A percentile compares a stretch with the other conserved stretches of the same genome.
Evolutionary conservation across 2,888 invertebrate species (phyloP).

Genomic region (Ceratothoa steindachneri): DNA sequence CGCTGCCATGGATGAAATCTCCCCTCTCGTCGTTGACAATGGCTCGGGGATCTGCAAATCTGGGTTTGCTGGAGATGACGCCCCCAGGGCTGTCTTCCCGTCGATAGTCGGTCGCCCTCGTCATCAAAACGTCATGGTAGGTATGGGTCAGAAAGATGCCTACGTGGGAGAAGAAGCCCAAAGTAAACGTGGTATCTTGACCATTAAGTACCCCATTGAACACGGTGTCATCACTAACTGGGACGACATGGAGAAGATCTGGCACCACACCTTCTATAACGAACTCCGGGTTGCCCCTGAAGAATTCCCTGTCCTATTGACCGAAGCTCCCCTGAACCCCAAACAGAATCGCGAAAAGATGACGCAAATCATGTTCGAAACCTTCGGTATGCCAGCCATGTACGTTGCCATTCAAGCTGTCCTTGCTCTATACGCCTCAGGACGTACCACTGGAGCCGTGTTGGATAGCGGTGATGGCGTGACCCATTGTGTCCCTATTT

Average conservation of each 20-base stretch:
- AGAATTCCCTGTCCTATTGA: slow-evolving; percentile 87
- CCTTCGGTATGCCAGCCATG: slow-evolving; percentile 44
- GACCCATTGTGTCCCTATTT: slow-evolving; percentile 51
- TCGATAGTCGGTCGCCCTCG: slow-evolving; percentile 56
- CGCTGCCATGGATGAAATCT: not conserved
- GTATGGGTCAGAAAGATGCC: slow-evolving; percentile 95
- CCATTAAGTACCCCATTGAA: slow-evolving; percentile 57
- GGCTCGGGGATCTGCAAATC: not conserved
- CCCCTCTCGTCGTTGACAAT: not conserved
- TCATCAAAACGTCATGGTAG: slow-evolving; percentile 78
- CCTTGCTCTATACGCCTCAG: not conserved
- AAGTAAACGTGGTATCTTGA: not conserved
- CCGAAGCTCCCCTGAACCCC: slow-evolving; percentile 89
- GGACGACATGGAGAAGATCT: slow-evolving; percentile 99
- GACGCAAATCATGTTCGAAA: slow-evolving; percentile 57
- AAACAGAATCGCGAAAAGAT: slow-evolving; percentile 55
- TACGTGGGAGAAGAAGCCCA: slow-evolving; percentile 86
- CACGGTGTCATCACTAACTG: slow-evolving; percentile 74
- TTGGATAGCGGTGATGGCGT: slow-evolving; percentile 41
- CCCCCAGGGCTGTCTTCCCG: slow-evolving; percentile 3
- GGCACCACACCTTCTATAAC: slow-evolving; percentile 99
- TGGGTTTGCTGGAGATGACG: not conserved
- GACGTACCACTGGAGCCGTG: slow-evolving; percentile 34
- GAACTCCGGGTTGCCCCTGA: slow-evolving; percentile 89
- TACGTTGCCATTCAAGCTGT: not conserved